phyloP scores from a whole-genome alignment of 2,888 invertebrate species.

The Nomada fabriciana region DNA sequence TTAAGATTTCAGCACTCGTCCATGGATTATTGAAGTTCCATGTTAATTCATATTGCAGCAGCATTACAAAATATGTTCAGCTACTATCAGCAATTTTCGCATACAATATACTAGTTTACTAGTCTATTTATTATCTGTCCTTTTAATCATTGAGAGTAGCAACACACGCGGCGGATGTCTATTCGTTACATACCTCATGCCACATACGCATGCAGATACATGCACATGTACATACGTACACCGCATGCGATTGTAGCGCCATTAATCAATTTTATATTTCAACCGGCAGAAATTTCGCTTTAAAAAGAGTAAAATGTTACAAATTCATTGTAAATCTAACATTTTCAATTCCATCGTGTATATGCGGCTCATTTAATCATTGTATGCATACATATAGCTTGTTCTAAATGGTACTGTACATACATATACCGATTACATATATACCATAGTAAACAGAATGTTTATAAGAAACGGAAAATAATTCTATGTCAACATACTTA shows the following conservation, averaged over 20 bases:
- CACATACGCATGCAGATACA: no score
- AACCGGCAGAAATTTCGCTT: not conserved
- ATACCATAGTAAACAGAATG: no score
- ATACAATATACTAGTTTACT: not conserved
- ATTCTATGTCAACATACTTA: slow-evolving; percentile 7
- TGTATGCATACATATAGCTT: no score
- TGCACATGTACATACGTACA: no score
- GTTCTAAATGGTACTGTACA: no score
- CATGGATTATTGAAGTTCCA: slow-evolving; percentile 10
- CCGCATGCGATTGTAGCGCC: slow-evolving; percentile 12
- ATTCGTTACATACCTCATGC: not conserved
- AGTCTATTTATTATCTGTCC: not conserved
- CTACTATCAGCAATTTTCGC: not conserved
- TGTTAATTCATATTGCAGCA: not conserved
- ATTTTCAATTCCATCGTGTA: not conserved
- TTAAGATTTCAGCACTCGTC: slow-evolving; percentile 1
- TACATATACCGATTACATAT: no score
- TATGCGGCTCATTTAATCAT: no score
- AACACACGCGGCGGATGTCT: not conserved
- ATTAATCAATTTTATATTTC: not conserved
- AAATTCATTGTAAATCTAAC: not conserved
- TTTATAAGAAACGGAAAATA: slow-evolving; percentile 5
- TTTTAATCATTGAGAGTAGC: not conserved
- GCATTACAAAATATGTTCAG: not conserved
- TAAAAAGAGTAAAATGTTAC: not conserved